Base-by-base conservation (phyloP, 2,113 vertebrate genomes). In the Thalassarche chlororhynchos region DNA sequence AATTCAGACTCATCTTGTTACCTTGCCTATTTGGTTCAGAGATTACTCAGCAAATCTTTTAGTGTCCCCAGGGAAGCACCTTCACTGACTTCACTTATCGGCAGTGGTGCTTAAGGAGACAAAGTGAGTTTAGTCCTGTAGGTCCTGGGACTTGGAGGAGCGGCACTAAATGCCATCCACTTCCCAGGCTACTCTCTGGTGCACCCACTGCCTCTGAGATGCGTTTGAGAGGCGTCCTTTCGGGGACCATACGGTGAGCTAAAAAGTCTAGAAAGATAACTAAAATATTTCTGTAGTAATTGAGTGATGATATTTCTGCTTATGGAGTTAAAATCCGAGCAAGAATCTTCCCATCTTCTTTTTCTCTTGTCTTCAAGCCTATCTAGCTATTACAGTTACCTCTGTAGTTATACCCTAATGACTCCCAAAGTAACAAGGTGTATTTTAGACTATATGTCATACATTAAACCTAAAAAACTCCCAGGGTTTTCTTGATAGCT, bases 91-190 rank as follows among this genome's bases (percentile, higher is more conserved):
- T 72, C 11, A 25, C 29, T 68, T 14, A 44, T 3, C 51, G 21
- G 17, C 34, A 9, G 68, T 4, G 0, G 0, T 14, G 42, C 0
- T 0, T 46, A 16, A 34, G 58, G 80, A 72, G 71, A 47, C 44
- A 17, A 29, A n/a, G 49, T 17, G 36, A 57, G 34, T 44, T 52
- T 7, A 40, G 46, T 77, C 15, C 36, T 58, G 28, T 12, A 9
- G 57, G 40, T 42, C 26, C 31, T 74, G 0, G 6, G 28, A 2
- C 10, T 36, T 21, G 24, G n/a, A 74, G 58, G 31, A 57, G 68
- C 6, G 3, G 40, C 60, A 15, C 54, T 52, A 5, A 38, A 42
- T 15, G 28, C 54, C 6, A 0, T 29, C 36, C 5, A 14, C 71
- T 74, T 69, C 52, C 57, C 26, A 18, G n/a, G 16, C 29, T 36